phyloP scores from a whole-genome alignment of 30 jellyfish, hydroid and myxozoan species.

The Catostylus mosaicus region DNA sequence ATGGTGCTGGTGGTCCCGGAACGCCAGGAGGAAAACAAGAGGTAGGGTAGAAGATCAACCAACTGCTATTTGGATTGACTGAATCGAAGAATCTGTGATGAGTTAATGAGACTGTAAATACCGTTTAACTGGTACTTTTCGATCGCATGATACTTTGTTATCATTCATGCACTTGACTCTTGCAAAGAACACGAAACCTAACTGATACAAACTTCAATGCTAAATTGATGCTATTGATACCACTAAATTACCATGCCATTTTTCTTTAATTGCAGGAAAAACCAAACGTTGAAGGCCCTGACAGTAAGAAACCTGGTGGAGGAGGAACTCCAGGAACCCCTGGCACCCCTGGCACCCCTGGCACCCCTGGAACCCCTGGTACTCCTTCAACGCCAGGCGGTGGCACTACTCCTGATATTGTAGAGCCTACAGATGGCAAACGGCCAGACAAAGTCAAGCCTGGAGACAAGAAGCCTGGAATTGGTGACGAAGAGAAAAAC shows the following conservation, averaged over 20 bases:
- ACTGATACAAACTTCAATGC: no score
- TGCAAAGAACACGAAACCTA: no score
- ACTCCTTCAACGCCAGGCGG: constrained; percentile 50
- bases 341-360: constrained; percentile 47
- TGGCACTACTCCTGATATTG: constrained; percentile 38
- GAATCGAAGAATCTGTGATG: no score
- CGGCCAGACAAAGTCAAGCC: constrained; percentile 51
- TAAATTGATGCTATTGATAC: no score
- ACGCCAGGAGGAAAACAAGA: constrained; percentile 57
- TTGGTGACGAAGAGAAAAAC: constrained; percentile 59
- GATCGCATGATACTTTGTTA: no score
- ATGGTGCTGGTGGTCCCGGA: constrained; percentile 73
- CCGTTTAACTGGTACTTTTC: no score
- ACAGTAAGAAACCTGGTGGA: constrained; percentile 33
- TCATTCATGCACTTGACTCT: no score
- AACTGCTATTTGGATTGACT: background rate
- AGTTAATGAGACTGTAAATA: no score
- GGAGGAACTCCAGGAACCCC: constrained; percentile 54
- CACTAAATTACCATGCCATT: no score
- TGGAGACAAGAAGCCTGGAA: constrained; percentile 55
- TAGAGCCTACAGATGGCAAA: constrained; percentile 23
- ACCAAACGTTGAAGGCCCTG: constrained; percentile 58
- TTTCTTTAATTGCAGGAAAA: constrained; percentile 42
- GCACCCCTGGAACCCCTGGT: constrained; percentile 42
- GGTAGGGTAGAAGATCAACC: constrained; percentile 11